Base-by-base conservation (phyloP, 2,888 invertebrate species). In the Alviniconcha strummeri region DNA sequence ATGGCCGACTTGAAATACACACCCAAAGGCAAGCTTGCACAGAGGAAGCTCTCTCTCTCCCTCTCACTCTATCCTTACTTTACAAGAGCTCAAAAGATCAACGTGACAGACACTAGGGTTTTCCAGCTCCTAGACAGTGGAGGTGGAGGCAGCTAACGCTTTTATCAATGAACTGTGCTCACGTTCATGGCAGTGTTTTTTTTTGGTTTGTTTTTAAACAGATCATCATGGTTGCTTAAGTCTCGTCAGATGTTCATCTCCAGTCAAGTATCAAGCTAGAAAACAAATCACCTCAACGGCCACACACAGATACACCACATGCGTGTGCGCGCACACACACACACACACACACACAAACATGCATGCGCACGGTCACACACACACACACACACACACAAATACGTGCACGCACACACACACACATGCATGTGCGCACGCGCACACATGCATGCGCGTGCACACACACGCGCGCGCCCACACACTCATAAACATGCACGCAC, bases 401-500 rank as follows among this genome's bases (percentile, higher is more conserved):
- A 56, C 15, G 17, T 17, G 17, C 55, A 55, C 55, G 55, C 76
- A 19, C 72, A 72, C 69, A 15, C 69, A 69, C 69, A 69, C 1
- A 6, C 17, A 75, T 13, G 52, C 4, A 0, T 15, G 13, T 1
- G 11, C 54, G 9, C 52, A 55, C 36, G 19, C n/a, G 19, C 71
- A 54, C 75, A 75, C 6, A 75, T 19, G 19, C 75, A 36, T 52
- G 54, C 55, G 54, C 55, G 17, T 9, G 19, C 36, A 71, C n/a
- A 71, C 71, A 54, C 75, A 75, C 6, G 54, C 55, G 54, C 55
- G 17, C 75, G 54, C 54, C 36, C 72, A 72, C 72, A n/a, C 74
- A 74, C 36, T 11, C 52, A 74, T 55, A 76, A 5, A 76, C 15
- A 76, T 17, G n/a, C 15, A 76, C 76, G 13, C 76, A 76, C 76